Percentiles rank a stretch among this genome's conserved stretches.
Evolutionary conservation across 2,888 invertebrate species (phyloP).

Genomic region (Ornithoptera priamus): DNA sequence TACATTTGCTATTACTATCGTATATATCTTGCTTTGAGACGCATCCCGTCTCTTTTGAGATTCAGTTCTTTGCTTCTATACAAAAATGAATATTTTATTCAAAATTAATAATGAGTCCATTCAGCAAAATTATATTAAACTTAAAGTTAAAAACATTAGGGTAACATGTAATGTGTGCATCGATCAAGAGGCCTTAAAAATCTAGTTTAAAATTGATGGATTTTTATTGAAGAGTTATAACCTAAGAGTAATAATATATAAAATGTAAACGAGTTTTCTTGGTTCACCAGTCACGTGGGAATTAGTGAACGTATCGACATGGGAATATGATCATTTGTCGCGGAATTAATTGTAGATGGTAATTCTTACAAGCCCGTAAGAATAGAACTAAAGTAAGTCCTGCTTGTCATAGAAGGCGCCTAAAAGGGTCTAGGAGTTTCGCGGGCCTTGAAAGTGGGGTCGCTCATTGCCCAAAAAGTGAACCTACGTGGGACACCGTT

Average conservation of each 20-base stretch:
- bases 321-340: no score
- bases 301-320: no score
- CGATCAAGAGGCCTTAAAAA: neutral
- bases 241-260: neutral
- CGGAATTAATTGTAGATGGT: no score
- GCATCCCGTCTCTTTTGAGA: neutral
- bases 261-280: no score
- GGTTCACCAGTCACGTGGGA: no score
- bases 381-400: no score
- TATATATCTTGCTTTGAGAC: neutral
- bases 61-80: neutral
- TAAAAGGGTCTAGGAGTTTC: no score
- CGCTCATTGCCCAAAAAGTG: no score
- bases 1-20: conserved; percentile 15
- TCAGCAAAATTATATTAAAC: neutral
- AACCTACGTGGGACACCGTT: no score
- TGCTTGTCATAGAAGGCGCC: no score
- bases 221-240: neutral
- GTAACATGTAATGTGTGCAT: neutral
- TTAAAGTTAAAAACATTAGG: neutral
- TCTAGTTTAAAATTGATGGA: neutral
- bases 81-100: neutral
- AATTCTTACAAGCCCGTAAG: no score
- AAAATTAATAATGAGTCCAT: neutral
- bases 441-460: no score